phyloP scores from a whole-genome alignment of 2,888 invertebrate genomes.

The Tetragonula carbonaria region DNA sequence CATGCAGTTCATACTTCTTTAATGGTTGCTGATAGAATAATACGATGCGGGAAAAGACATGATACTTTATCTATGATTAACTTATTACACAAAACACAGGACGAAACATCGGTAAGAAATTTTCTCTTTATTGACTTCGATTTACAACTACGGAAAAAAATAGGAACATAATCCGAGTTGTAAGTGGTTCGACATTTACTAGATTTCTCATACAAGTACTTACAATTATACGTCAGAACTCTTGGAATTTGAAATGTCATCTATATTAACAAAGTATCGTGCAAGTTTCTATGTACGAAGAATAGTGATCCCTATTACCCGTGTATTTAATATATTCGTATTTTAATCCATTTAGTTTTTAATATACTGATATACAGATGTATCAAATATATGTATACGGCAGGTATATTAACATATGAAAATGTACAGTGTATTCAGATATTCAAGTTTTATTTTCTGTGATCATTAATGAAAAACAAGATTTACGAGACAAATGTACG shows the following conservation, averaged over 20 bases:
- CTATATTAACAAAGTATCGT: background rate
- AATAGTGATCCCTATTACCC: too few relatives aligned
- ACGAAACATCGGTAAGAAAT: background rate
- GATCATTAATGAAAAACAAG: too few relatives aligned
- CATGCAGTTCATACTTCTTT: slow-evolving; percentile 20
- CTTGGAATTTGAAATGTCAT: background rate
- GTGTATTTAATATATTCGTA: too few relatives aligned
- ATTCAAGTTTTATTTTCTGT: too few relatives aligned
- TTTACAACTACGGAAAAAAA: background rate
- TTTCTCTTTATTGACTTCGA: background rate
- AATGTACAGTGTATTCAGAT: too few relatives aligned
- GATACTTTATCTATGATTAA: background rate
- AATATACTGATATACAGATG: too few relatives aligned
- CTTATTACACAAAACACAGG: background rate
- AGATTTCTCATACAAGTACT: background rate
- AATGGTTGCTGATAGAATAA: background rate
- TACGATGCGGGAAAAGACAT: slow-evolving; percentile 2
- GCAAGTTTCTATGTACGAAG: background rate
- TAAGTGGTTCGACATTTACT: background rate
- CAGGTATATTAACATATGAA: too few relatives aligned
- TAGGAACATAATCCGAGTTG: background rate
- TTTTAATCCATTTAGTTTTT: too few relatives aligned
- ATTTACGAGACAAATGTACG: too few relatives aligned
- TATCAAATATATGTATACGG: too few relatives aligned
- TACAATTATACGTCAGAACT: background rate